Evolutionary conservation across 2,888 invertebrate species (phyloP), one percentile per base, ranked within the genome.

Genomic region (Synergus laeviventris): DNA sequence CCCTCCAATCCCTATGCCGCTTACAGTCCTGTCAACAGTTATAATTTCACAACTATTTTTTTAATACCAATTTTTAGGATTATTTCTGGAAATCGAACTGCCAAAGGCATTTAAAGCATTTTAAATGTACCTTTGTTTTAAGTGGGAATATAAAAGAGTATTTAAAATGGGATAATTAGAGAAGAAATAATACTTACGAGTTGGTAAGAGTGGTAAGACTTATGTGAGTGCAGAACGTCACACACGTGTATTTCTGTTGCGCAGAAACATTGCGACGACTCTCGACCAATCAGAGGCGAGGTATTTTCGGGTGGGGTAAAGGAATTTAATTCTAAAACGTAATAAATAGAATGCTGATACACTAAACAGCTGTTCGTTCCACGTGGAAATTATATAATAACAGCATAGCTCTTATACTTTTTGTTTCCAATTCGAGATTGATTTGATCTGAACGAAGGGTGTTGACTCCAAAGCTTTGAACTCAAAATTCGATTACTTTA

Each of bases 371-470:
- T 49, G 45, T n/a, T 49, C 49, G n/a, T 49, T n/a, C n/a, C 49
- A 49, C 49, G n/a, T 49, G 49, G n/a, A 49, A 49, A 49, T 49
- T 49, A 49, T n/a, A 49, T 49, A 49, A 49, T 49, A n/a, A 49
- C 9, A 8, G 9, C 16, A 49, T n/a, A 49, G 31, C 31, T 31
- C n/a, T n/a, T n/a, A n/a, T n/a, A n/a, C n/a, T n/a, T n/a, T n/a
- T n/a, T 4, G 16, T 49, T 49, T 49, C 8, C 9, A n/a, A n/a
- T 16, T 1, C n/a, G 49, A 49, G n/a, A n/a, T 7, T 49, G 8
- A 49, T n/a, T 8, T 9, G 9, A 49, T n/a, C 9, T 49, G 8
- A 14, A 49, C n/a, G 7, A 49, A 8, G n/a, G n/a, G 3, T 31
- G 31, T 31, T n/a, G 31, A 5, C 3, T 0, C 31, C 31, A 31